phyloP scores from a whole-genome alignment of 2,797 vertebrate species.

The Trichosurus vulpecula region DNA sequence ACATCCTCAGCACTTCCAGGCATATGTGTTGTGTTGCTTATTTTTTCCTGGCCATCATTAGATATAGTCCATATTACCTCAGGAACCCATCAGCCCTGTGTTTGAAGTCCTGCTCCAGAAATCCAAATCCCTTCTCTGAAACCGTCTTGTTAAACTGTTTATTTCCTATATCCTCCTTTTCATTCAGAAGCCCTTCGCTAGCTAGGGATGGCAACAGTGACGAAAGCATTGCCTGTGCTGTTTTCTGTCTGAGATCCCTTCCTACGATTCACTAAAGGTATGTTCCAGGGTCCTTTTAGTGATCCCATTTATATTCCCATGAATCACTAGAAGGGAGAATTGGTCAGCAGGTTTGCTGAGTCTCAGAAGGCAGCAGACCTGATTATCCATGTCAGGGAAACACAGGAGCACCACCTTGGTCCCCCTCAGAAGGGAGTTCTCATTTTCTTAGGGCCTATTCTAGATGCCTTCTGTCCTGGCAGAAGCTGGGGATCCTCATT shows the following conservation, averaged over 20 bases:
- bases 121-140: background rate
- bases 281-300: background rate
- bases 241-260: background rate
- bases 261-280: background rate
- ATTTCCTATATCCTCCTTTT: background rate
- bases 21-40: background rate
- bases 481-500: background rate
- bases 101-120: background rate
- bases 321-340: background rate
- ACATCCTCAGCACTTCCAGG: background rate
- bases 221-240: background rate
- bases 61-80: background rate
- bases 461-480: background rate
- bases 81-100: background rate
- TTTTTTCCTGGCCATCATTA: background rate
- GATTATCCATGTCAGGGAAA: background rate
- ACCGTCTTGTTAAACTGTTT: background rate
- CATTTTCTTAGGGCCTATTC: background rate
- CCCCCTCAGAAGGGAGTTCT: background rate
- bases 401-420: background rate
- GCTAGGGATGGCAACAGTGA: background rate
- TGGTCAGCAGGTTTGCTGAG: background rate
- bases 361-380: background rate
- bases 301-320: background rate
- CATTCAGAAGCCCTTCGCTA: background rate